Percentiles rank a stretch among this genome's conserved stretches.
phyloP scores from a whole-genome alignment of 1,140 invertebrate genomes.

The Heterodera schachtii region DNA sequence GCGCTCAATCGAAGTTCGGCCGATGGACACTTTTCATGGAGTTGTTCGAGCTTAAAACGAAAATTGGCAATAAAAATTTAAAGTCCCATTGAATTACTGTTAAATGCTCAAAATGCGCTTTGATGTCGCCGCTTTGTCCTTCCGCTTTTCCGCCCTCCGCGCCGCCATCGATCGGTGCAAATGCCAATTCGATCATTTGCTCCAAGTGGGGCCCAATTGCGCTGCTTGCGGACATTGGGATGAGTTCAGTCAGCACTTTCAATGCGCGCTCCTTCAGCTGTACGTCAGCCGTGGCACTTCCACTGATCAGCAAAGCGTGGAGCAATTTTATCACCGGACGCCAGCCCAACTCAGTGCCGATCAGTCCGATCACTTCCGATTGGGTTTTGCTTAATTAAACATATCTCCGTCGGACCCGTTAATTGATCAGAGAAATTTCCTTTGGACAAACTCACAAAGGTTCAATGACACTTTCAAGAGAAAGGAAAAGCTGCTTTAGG shows the following conservation, averaged over 20 bases:
- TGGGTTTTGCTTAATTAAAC: not conserved
- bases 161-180: not conserved
- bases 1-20: not conserved
- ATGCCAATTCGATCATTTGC: not conserved
- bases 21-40: not conserved
- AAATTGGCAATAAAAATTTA: too few relatives aligned
- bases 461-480: not conserved
- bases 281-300: too few relatives aligned
- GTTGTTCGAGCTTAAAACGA: too few relatives aligned
- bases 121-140: too few relatives aligned
- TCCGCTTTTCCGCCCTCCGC: not conserved
- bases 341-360: not conserved
- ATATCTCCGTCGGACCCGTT: too few relatives aligned
- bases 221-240: not conserved
- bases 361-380: not conserved
- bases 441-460: not conserved
- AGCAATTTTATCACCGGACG: not conserved
- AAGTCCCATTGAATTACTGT: too few relatives aligned
- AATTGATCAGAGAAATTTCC: not conserved
- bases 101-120: too few relatives aligned
- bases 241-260: not conserved
- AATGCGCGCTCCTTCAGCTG: not conserved
- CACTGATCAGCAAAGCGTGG: not conserved
- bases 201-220: not conserved
- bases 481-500: not conserved